phyloP scores from a whole-genome alignment of 2,888 invertebrate genomes.

The Sipha maydis region DNA sequence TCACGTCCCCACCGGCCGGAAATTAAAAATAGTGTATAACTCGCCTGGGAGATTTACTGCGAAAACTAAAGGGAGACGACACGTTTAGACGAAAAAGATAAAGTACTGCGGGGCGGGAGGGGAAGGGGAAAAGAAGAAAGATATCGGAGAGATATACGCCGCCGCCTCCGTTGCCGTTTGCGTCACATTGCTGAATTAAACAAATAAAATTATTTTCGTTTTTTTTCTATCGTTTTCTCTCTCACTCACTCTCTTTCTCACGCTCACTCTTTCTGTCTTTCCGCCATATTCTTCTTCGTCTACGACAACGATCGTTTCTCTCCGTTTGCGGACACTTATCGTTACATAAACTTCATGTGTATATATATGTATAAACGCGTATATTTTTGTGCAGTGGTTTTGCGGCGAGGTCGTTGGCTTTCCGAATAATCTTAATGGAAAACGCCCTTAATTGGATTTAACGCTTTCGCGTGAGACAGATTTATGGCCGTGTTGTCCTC shows the following conservation, averaged over 20 bases:
- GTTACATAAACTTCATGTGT: slow-evolving; percentile 34
- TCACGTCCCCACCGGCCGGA: slow-evolving; percentile 39
- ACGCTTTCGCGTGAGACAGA: slow-evolving; percentile 57
- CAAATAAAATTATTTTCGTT: slow-evolving; percentile 32
- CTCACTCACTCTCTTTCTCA: not conserved
- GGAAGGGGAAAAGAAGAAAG: not conserved
- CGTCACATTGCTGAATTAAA: slow-evolving; percentile 48
- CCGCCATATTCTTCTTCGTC: not conserved
- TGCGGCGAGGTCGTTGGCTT: slow-evolving; percentile 48
- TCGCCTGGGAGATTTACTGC: slow-evolving; percentile 41
- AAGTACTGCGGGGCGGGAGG: not conserved
- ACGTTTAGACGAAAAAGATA: not conserved
- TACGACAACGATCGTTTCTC: slow-evolving; percentile 13
- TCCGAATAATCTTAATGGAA: slow-evolving; percentile 60
- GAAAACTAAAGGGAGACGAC: not conserved
- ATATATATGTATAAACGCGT: not conserved
- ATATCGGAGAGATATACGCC: slow-evolving; percentile 30
- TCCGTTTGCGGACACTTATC: slow-evolving; percentile 50
- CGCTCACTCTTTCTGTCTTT: not conserved
- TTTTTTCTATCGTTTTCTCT: no score
- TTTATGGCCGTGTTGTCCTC: slow-evolving; percentile 45
- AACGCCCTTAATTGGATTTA: slow-evolving; percentile 62
- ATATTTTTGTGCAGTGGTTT: slow-evolving; percentile 39
- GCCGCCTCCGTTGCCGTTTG: not conserved
- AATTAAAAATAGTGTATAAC: slow-evolving; percentile 54